phyloP scores from a whole-genome alignment of 2,113 vertebrate species.

The Neomonachus schauinslandi region DNA sequence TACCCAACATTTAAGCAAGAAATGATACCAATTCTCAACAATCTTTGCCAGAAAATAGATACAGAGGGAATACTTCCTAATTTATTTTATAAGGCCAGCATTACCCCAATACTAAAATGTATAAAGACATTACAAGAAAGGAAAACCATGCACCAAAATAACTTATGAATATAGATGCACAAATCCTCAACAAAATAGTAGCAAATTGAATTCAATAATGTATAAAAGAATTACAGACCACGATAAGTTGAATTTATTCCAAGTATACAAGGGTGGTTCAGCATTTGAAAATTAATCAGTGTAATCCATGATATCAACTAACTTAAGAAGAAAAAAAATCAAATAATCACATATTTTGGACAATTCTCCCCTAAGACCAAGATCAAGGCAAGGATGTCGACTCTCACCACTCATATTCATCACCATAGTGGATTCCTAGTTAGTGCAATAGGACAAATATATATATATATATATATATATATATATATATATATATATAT shows the following conservation, averaged over 20 bases:
- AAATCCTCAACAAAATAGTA: not conserved
- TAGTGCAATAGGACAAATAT: not conserved
- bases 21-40: not conserved
- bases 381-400: not conserved
- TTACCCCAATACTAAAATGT: not conserved
- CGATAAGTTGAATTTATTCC: not conserved
- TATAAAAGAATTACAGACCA: not conserved
- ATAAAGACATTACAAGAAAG: not conserved
- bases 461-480: not conserved
- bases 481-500: not conserved
- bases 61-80: not conserved
- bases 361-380: not conserved
- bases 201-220: not conserved
- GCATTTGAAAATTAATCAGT: not conserved
- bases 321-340: not conserved
- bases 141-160: not conserved
- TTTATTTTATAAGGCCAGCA: not conserved
- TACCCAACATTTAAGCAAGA: not conserved
- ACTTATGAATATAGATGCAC: not conserved
- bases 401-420: not conserved
- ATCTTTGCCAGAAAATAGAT: conserved; percentile 5
- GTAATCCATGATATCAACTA: not conserved
- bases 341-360: not conserved
- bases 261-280: not conserved
- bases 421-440: not conserved